Base-by-base conservation (phyloP, 2,113 vertebrate genomes). In the Syrrhaptes paradoxus region DNA sequence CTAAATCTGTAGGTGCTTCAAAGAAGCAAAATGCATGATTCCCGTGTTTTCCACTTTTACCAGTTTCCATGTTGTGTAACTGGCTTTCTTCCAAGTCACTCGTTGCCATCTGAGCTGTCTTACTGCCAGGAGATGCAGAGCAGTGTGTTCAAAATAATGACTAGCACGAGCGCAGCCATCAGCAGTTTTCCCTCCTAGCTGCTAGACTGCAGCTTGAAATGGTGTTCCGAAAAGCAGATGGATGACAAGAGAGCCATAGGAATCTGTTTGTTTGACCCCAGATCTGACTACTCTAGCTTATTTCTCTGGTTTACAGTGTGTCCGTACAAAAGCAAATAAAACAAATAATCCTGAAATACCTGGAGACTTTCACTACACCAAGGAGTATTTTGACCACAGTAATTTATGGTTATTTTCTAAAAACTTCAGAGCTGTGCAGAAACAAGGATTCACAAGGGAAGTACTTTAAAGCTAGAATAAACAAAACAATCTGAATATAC, bases 1-100 rank as follows among this genome's bases (percentile, higher is more conserved):
- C 24, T 82, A 13, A 75, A 15, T 18, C 19, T 32, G 10, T 12
- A 22, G 17, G 38, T 58, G 11, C n/a, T 88, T 63, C 29, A 29
- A 0, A n/a, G 62, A 25, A 59, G 22, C 28, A 51, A n/a, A 93
- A 29, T 22, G 5, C 10, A 1, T 49, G 5, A 6, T n/a, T 79
- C 13, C 13, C n/a, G 0, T 7, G 43, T 70, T 92, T 79, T 10
- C 41, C 17, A 9, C 43, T 67, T 21, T 4, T 10, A 2, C 18
- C 9, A 7, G 8, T 41, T 3, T 46, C 13, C 1, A 0, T 32
- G 49, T 61, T 48, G 76, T 19, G 7, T n/a, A 17, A 7, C 5
- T 72, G 83, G 49, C 55, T 78, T 49, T 59, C 41, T 59, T 38
- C 45, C 46, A 15, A 41, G 36, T 20, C 24, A 1, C 9, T 41